phyloP scores from a whole-genome alignment of 2,797 vertebrate genomes.

The Rhinella marina region DNA sequence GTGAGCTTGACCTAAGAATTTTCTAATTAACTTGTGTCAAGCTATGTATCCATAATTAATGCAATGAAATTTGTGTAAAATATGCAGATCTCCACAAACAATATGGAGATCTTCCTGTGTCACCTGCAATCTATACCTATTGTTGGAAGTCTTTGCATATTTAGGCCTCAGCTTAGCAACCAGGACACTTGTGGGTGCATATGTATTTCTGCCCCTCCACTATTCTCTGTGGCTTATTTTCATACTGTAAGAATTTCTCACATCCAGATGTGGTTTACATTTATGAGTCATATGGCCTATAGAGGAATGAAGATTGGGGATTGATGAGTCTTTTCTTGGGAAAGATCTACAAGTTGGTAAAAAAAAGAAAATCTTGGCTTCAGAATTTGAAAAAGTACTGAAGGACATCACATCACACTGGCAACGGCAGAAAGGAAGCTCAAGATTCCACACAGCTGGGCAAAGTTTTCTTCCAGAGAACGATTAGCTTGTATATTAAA shows the following conservation, averaged over 20 bases:
- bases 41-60: not conserved
- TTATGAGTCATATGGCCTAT: conserved; percentile 17
- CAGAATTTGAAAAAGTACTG: not conserved
- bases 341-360: not conserved
- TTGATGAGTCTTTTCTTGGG: not conserved
- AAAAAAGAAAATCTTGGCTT: not conserved
- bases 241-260: not conserved
- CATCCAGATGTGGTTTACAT: not conserved
- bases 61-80: too few relatives aligned
- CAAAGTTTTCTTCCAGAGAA: not conserved
- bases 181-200: not conserved
- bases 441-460: not conserved
- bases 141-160: too few relatives aligned
- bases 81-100: not conserved
- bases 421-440: not conserved
- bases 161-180: not conserved
- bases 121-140: not conserved
- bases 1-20: too few relatives aligned
- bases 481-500: conserved; percentile 10
- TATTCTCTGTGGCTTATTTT: not conserved
- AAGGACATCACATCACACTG: not conserved
- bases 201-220: not conserved
- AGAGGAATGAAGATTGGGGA: not conserved
- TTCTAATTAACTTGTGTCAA: not conserved
- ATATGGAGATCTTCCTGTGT: not conserved